Evolutionary conservation across 1,140 invertebrate species (phyloP).

Genomic region (Dendroctonus ponderosae): DNA sequence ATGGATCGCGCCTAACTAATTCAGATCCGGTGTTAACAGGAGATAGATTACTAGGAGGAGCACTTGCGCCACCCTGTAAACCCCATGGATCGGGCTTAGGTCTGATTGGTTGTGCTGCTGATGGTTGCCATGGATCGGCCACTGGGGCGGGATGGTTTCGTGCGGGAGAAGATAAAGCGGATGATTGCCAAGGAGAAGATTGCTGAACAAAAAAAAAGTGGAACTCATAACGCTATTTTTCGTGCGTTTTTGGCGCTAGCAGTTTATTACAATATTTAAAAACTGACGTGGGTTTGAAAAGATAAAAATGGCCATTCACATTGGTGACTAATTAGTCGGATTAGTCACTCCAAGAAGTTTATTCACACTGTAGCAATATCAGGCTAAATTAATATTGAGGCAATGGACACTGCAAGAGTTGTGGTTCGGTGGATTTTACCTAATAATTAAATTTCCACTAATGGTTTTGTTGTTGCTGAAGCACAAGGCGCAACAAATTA

Average conservation of each 20-base stretch:
- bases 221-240: background rate
- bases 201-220: slow-evolving; percentile 20
- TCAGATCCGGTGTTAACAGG: slow-evolving; percentile 24
- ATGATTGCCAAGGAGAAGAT: slow-evolving; percentile 42
- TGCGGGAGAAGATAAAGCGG: slow-evolving; percentile 33
- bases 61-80: slow-evolving; percentile 36
- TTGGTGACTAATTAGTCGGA: too few species aligned
- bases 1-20: slow-evolving; percentile 45
- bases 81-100: slow-evolving; percentile 56
- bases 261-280: too few species aligned
- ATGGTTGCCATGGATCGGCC: slow-evolving; percentile 37
- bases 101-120: slow-evolving; percentile 27
- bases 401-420: too few species aligned
- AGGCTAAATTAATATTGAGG: too few species aligned
- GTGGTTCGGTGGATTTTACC: too few species aligned
- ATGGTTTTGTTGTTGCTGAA: too few species aligned
- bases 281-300: too few species aligned
- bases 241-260: background rate
- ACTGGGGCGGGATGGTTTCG: slow-evolving; percentile 23
- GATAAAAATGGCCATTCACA: too few species aligned
- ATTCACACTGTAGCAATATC: too few species aligned
- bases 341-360: too few species aligned
- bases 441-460: too few species aligned
- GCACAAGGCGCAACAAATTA: too few species aligned
- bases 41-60: slow-evolving; percentile 46